Evolutionary conservation across 2,113 vertebrate genomes (phyloP), one percentile per base, ranked within the genome.

Genomic region (Calidris pugnax): DNA sequence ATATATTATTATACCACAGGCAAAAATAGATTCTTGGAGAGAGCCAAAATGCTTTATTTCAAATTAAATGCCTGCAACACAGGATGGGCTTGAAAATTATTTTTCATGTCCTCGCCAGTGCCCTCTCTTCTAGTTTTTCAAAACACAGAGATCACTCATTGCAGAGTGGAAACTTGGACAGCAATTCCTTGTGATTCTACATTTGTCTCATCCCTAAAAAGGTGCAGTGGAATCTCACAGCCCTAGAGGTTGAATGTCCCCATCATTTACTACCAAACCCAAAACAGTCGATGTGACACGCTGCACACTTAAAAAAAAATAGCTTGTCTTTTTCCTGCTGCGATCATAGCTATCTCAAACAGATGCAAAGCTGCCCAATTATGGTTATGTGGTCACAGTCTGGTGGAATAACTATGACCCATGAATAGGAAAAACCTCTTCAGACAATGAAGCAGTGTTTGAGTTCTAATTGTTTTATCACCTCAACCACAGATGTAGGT

Each of bases 331-430:
- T 92, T 96, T 90, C 95, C 68, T 75, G 92, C 72, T 11, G 22
- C 32, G 92, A 87, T 85, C 37, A 0, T 53, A 95, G 20, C 87
- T 89, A 78, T 86, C 77, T 53, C 73, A 89, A 93, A 64, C 63
- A 85, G 88, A 93, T 28, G 28, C 26, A 24, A 76, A 92, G 51
- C 67, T 97, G 95, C 86, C 96, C 95, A 96, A 74, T 97, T 97
- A 97, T 92, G 96, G 97, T 91, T 87, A 85, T 86, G 84, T 63
- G 33, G 51, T 92, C 62, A 74, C 84, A 90, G 82, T 35, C 66
- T 37, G 18, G 35, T 67, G 67, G 82, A 89, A 83, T 68, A 75
- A 71, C 69, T 60, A 57, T 80, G 75, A 66, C 60, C 85, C 32
- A 39, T 26, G 55, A 94, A 79, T 45, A 96, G 80, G 62, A 93